These are phyloP conservation scores for Cossypha polioptera DNA, from an alignment of 2,797 vertebrate genomes.

Conservation along the genomic window DNA sequence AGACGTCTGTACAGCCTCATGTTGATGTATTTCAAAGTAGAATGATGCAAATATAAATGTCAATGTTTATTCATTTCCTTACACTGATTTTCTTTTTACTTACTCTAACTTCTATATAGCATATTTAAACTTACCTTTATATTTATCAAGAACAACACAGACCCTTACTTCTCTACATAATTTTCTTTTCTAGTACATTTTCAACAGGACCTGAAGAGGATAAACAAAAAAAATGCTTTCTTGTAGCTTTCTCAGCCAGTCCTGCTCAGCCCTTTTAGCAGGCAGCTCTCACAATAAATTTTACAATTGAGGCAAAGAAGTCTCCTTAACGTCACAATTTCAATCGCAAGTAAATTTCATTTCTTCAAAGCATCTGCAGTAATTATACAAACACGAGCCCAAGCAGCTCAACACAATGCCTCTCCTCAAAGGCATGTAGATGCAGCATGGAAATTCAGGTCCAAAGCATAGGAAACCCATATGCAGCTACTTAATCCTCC, in stretches of 20 bases:
- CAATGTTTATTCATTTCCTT: neutral
- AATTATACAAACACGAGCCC: neutral
- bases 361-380: neutral
- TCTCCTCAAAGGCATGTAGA: neutral
- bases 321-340: neutral
- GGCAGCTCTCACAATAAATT: neutral
- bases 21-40: neutral
- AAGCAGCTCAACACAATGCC: neutral
- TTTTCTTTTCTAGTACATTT: neutral
- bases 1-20: neutral
- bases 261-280: neutral
- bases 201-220: neutral
- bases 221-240: neutral
- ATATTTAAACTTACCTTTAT: neutral
- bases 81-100: neutral
- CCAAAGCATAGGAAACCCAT: neutral
- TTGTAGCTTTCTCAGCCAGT: neutral
- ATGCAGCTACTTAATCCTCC: conserved; percentile 62
- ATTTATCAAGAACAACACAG: neutral
- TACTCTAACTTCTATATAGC: neutral
- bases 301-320: neutral
- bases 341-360: neutral
- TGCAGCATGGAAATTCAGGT: neutral
- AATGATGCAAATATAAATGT: neutral
- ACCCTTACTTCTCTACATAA: neutral